Percentiles rank a stretch among this genome's conserved stretches.
These are phyloP conservation scores for Pseudotriccus pelzelni DNA, from an alignment of 2,797 vertebrate species.

Conservation along the genomic window DNA sequence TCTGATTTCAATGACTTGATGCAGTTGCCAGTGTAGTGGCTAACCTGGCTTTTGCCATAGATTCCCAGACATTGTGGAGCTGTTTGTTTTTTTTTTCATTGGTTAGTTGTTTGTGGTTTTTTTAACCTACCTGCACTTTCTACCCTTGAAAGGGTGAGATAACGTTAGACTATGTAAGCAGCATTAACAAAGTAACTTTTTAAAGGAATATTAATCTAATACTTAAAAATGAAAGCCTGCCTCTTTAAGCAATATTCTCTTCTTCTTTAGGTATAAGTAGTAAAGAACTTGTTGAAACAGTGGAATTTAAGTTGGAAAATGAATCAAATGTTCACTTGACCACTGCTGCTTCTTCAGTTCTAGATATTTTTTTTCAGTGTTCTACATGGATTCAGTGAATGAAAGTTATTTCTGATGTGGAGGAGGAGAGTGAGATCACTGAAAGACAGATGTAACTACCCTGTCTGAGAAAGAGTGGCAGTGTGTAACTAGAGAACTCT, in stretches of 20 bases:
- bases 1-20: background rate
- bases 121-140: background rate
- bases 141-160: background rate
- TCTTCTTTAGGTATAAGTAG: background rate
- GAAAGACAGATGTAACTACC: background rate
- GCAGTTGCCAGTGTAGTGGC: background rate
- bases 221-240: background rate
- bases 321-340: background rate
- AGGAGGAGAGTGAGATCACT: background rate
- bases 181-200: background rate
- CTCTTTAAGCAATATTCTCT: background rate
- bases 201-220: background rate
- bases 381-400: background rate
- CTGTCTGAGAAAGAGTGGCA: background rate
- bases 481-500: background rate
- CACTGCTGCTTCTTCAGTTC: background rate
- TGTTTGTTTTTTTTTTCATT: background rate
- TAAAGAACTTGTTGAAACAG: background rate
- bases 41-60: background rate
- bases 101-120: too few relatives aligned
- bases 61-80: background rate
- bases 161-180: background rate
- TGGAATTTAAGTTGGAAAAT: background rate
- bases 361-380: background rate
- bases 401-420: background rate